Evolutionary conservation across 1,140 invertebrate species (phyloP), one percentile per base, ranked within the genome.

Genomic region (Caenorhabditis brenneri): DNA sequence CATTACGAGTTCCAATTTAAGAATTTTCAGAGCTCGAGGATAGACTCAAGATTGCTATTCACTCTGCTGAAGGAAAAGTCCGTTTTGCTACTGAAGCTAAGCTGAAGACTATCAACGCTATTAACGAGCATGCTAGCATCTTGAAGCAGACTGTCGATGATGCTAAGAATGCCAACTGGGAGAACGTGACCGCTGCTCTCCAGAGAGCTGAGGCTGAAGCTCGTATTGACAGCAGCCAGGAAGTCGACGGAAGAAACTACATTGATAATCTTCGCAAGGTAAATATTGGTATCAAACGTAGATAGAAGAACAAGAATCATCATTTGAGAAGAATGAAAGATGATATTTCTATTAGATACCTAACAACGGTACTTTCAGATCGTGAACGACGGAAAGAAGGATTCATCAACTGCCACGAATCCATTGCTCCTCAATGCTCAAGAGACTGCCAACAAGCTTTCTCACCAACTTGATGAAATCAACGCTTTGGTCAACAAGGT

Each of bases 401-500:
- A 87, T 36, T 7, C 39, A 10, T 24, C 39, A 6, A 82, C 86
- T 10, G 78, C 82, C 4, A 82, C 69, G 27, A 88, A 85, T 81
- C 85, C 88, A 36, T 46, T 88, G 10, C 74, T 89, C 24, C 55
- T 89, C 46, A 90, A 88, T 51, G 88, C 88, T 39, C 74, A 46
- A n/a, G 88, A 89, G 79, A 88, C 88, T 27, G 87, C 86, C 19
- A 90, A 87, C 82, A 89, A 89, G 78, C 79, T 88, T 15, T 65
- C 81, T 33, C 85, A 85, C 74, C 88, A 89, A 55, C 81, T 89
- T 10, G 86, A 89, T 81, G 88, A 90, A 55, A 51, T 89, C 15
- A 89, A 90, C 46, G 48, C 79, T 27, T 31, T 87, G 90, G 88
- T 92, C 19, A 80, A 84, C 12, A 90, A 91, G 80, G 84, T 84